These are phyloP conservation scores for Gnatocerus cornutus DNA, from an alignment of 2,888 invertebrate genomes.

Conservation along the genomic window DNA sequence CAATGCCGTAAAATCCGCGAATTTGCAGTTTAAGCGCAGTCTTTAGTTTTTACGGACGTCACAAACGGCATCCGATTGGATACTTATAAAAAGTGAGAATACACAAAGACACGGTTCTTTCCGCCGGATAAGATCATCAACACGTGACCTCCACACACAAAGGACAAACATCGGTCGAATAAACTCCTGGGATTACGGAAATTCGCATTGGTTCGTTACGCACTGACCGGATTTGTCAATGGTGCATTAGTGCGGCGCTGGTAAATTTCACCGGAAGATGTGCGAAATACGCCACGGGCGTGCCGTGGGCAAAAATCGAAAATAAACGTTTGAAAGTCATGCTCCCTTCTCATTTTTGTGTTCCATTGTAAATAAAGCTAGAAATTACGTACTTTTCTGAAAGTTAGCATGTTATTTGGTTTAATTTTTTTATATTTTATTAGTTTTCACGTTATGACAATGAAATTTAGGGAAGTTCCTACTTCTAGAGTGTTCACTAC, in stretches of 20 bases:
- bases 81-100: slow-evolving; percentile 7
- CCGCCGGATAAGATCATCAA: slow-evolving; percentile 41
- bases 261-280: slow-evolving; percentile 10
- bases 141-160: slow-evolving; percentile 40
- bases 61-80: neutral
- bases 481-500: too few relatives aligned
- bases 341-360: too few relatives aligned
- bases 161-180: slow-evolving; percentile 41
- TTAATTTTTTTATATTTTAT: too few relatives aligned
- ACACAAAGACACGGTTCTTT: slow-evolving; percentile 1
- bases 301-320: neutral
- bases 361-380: too few relatives aligned
- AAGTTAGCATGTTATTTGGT: too few relatives aligned
- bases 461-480: too few relatives aligned
- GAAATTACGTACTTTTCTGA: too few relatives aligned
- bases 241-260: slow-evolving; percentile 13
- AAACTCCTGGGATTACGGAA: slow-evolving; percentile 40
- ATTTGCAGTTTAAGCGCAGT: neutral
- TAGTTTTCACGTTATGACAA: too few relatives aligned
- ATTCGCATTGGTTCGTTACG: slow-evolving; percentile 38
- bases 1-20: slow-evolving; percentile 3
- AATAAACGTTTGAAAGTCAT: too few relatives aligned
- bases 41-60: neutral
- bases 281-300: neutral
- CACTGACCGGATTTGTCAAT: slow-evolving; percentile 28